Evolutionary conservation across 2,888 invertebrate species (phyloP).

Genomic region (Macroteleia sp.): DNA sequence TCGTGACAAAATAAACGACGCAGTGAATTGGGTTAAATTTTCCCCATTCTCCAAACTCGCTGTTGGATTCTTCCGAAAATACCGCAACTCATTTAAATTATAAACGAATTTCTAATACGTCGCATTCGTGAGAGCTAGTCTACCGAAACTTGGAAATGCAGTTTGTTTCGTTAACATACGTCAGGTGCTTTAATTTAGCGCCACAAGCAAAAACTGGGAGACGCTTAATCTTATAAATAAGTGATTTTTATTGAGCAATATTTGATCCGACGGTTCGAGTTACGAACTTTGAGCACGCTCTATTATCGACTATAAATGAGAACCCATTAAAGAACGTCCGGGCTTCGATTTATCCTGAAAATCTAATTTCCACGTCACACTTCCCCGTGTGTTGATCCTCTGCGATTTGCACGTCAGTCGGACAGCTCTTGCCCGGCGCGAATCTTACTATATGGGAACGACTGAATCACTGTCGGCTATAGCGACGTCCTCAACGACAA

Average conservation of each 20-base stretch:
- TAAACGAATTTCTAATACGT: conserved; percentile 10
- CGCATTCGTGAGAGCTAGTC: background rate
- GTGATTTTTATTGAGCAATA: conserved; percentile 30
- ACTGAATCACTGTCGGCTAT: conserved; percentile 60
- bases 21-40: background rate
- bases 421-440: conserved; percentile 38
- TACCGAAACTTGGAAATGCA: conserved; percentile 12
- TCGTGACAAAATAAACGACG: background rate
- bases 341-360: conserved; percentile 59
- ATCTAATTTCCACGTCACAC: conserved; percentile 63
- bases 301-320: conserved; percentile 63
- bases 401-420: conserved; percentile 60
- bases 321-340: conserved; percentile 55
- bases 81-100: conserved; percentile 14
- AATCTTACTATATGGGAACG: conserved; percentile 52
- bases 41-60: background rate
- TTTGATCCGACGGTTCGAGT: conserved; percentile 31
- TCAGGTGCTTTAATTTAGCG: conserved; percentile 2
- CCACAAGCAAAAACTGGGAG: background rate
- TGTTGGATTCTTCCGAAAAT: background rate
- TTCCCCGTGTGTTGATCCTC: conserved; percentile 55
- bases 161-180: conserved; percentile 29
- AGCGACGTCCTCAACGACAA: conserved; percentile 64
- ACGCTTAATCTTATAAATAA: conserved; percentile 26
- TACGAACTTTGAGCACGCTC: conserved; percentile 49